A percentile compares a stretch with the other conserved stretches of the same genome.
Evolutionary conservation across 1,140 invertebrate species (phyloP).

Genomic region (Bombus huntii): DNA sequence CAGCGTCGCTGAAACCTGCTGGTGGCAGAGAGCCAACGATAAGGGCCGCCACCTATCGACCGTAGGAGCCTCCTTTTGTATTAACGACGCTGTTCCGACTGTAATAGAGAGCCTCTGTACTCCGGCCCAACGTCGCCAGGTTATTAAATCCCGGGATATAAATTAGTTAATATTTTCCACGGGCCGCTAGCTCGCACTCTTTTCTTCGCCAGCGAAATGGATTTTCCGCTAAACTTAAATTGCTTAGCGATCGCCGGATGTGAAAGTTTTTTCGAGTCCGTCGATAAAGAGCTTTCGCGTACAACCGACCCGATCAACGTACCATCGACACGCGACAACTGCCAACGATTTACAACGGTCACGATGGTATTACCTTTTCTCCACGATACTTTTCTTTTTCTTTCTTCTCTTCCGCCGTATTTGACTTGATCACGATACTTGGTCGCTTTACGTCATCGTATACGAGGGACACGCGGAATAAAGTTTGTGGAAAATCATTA

Average conservation of each 20-base stretch:
- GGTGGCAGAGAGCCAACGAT: slow-evolving; percentile 42
- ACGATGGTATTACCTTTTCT: too few relatives aligned
- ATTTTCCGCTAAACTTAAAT: not conserved
- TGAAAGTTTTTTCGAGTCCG: not conserved
- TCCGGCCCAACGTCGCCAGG: too few relatives aligned
- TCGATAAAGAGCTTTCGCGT: slow-evolving; percentile 22
- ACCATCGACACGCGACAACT: slow-evolving; percentile 23
- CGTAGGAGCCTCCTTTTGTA: slow-evolving; percentile 31
- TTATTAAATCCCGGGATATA: slow-evolving; percentile 37
- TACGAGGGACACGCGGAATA: not conserved
- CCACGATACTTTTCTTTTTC: too few relatives aligned
- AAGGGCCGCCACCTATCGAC: slow-evolving; percentile 16
- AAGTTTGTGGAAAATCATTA: not conserved
- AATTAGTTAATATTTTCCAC: slow-evolving; percentile 29
- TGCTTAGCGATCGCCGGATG: slow-evolving; percentile 9
- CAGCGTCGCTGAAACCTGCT: not conserved
- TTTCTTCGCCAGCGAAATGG: not conserved
- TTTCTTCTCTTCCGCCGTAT: too few relatives aligned
- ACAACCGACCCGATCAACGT: not conserved
- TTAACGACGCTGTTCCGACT: slow-evolving; percentile 31
- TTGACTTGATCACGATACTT: too few relatives aligned
- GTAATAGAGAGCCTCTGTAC: not conserved
- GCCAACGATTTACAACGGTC: not conserved
- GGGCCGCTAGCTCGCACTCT: not conserved
- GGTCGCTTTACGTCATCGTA: not conserved